phyloP scores from a whole-genome alignment of 2,888 invertebrate species.

The Tenthredo scrophulariae region DNA sequence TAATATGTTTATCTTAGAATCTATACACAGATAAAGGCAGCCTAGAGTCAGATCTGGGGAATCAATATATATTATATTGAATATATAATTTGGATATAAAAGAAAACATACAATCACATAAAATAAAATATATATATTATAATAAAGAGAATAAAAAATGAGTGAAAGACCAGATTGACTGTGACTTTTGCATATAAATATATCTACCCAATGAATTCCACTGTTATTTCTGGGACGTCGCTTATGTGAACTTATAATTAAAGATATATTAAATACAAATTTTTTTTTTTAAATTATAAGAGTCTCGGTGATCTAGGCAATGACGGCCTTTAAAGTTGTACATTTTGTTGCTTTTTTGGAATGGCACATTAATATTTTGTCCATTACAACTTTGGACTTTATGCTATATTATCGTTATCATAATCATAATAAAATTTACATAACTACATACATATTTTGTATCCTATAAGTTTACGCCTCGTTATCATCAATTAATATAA shows the following conservation, averaged over 20 bases:
- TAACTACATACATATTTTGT: background rate
- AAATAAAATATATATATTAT: background rate
- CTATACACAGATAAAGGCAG: background rate
- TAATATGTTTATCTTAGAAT: background rate
- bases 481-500: background rate
- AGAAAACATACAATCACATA: background rate
- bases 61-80: background rate
- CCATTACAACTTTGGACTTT: background rate
- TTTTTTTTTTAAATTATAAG: background rate
- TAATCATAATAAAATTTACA: background rate
- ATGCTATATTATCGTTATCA: background rate
- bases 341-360: background rate
- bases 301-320: background rate
- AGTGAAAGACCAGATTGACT: background rate
- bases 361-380: conserved; percentile 54
- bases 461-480: background rate
- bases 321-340: background rate
- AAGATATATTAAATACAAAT: background rate
- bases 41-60: background rate
- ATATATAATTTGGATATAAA: background rate
- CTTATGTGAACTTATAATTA: background rate
- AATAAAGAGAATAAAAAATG: background rate
- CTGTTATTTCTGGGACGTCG: background rate
- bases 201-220: background rate
- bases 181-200: background rate